Conservation (phyloP, 2,113 vertebrate genomes). For the Callipepla squamata region DNA sequence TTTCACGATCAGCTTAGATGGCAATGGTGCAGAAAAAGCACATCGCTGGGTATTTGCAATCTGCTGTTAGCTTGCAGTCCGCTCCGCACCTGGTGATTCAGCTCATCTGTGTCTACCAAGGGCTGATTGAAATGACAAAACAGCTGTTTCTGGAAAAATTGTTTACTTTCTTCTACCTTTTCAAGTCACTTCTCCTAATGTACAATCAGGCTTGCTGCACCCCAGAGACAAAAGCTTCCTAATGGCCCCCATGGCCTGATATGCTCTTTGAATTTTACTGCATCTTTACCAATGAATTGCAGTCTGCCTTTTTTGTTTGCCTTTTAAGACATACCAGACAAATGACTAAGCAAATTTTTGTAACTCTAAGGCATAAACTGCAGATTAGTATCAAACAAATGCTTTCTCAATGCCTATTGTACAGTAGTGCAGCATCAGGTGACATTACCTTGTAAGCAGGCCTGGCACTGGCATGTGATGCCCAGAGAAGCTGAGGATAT, state of each 20-base stretch:
- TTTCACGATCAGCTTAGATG: conserved; percentile 26
- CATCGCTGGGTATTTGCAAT: not conserved
- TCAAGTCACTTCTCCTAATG: conserved; percentile 14
- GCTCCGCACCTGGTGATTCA: not conserved
- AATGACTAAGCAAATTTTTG: not conserved
- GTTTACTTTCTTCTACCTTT: conserved; percentile 17
- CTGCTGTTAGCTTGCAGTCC: not conserved
- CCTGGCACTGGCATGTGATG: no score
- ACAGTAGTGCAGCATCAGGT: not conserved
- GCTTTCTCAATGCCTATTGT: not conserved
- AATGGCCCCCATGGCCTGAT: not conserved
- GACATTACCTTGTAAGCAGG: not conserved
- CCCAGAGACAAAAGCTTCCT: not conserved
- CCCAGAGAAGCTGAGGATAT: no score
- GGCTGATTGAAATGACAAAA: not conserved
- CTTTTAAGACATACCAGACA: not conserved
- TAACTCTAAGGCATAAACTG: not conserved
- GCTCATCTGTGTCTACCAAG: not conserved
- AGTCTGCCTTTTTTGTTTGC: not conserved
- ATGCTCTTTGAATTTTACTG: not conserved
- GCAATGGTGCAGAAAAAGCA: conserved; percentile 36
- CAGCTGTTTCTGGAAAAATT: conserved; percentile 21
- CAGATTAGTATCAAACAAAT: conserved; percentile 3
- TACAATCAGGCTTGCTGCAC: not conserved
- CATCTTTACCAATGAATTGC: not conserved